Percentiles rank a stretch among this genome's conserved stretches.
phyloP scores from a whole-genome alignment of 1,140 invertebrate genomes.

The Trachymyrmex septentrionalis region DNA sequence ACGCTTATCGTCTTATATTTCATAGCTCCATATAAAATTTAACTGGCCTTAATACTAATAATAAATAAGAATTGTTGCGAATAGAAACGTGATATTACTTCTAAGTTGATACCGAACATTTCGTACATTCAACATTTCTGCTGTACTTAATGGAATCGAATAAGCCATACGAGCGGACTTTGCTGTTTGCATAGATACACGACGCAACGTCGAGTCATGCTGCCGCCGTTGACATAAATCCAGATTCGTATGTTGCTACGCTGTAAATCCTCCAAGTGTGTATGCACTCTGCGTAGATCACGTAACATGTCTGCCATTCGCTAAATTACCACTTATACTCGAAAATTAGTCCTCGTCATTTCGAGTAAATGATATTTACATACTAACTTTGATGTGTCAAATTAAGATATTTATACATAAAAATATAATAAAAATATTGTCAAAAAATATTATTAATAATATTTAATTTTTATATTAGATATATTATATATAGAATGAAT shows the following conservation, averaged over 20 bases:
- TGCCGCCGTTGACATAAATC: slow-evolving; percentile 49
- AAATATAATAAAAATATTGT: neutral
- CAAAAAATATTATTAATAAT: neutral
- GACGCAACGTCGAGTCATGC: neutral
- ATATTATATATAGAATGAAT: neutral
- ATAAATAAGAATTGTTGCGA: neutral
- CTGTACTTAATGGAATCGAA: slow-evolving; percentile 53
- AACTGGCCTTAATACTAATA: neutral
- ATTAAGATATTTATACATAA: slow-evolving; percentile 1
- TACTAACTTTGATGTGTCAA: neutral
- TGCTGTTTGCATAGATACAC: slow-evolving; percentile 16
- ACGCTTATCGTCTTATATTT: too few relatives aligned
- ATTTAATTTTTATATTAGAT: neutral
- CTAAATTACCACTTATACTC: slow-evolving; percentile 21
- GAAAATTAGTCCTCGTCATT: slow-evolving; percentile 28
- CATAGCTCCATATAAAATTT: too few relatives aligned
- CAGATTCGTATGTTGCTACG: slow-evolving; percentile 53
- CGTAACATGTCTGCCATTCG: slow-evolving; percentile 31
- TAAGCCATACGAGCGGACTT: slow-evolving; percentile 36
- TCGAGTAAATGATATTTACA: neutral
- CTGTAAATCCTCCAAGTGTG: slow-evolving; percentile 34
- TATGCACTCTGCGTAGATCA: slow-evolving; percentile 22
- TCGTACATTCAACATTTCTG: slow-evolving; percentile 27
- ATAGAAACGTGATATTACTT: neutral
- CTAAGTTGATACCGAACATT: slow-evolving; percentile 4